phyloP scores from a whole-genome alignment of 1,140 invertebrate species.

The Elysia chlorotica region DNA sequence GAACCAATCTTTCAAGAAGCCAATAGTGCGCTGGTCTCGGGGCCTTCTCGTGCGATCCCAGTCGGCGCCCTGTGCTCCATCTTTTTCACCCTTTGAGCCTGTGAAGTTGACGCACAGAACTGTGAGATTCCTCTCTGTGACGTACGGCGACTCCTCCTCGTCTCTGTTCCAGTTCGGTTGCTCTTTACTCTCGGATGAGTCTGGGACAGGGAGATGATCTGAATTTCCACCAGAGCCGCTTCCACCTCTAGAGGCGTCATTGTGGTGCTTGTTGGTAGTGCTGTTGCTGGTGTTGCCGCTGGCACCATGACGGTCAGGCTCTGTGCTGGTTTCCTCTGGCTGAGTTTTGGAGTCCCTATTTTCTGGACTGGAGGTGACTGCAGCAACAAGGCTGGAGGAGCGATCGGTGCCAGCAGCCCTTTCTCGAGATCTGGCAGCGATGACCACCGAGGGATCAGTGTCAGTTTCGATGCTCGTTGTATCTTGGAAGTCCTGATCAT shows the following conservation, averaged over 20 bases:
- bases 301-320: no score
- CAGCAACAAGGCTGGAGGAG: no score
- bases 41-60: background rate
- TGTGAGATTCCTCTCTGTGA: conserved; percentile 12
- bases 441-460: no score
- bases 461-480: no score
- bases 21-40: conserved; percentile 57
- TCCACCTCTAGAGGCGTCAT: background rate
- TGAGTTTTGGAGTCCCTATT: no score
- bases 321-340: no score
- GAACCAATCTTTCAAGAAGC: conserved; percentile 73
- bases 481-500: no score
- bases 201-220: background rate
- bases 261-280: background rate
- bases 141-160: conserved; percentile 7
- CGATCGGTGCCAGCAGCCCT: no score
- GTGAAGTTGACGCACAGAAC: conserved; percentile 19
- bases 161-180: no score
- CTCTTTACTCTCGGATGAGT: background rate
- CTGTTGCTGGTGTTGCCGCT: background rate
- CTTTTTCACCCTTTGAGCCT: no score
- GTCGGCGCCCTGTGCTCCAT: conserved; percentile 5
- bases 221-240: background rate
- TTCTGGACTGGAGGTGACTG: no score
- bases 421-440: no score